phyloP scores from a whole-genome alignment of 2,888 invertebrate genomes.

The Pyralis farinalis region DNA sequence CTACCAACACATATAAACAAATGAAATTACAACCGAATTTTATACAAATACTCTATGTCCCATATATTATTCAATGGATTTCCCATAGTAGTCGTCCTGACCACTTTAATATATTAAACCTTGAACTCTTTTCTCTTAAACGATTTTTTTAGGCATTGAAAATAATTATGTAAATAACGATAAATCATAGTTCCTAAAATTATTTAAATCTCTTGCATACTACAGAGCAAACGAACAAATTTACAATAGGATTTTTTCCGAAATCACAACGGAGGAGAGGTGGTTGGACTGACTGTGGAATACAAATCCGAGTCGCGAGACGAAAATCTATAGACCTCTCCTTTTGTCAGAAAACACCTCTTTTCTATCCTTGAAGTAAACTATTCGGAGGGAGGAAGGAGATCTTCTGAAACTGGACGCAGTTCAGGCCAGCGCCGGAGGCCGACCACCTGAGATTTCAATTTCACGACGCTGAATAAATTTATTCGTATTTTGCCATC shows the following conservation, averaged over 20 bases:
- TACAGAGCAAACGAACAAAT: constrained; percentile 31
- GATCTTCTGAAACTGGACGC: constrained; percentile 37
- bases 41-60: no score
- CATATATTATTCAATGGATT: no score
- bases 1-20: no score
- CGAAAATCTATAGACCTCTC: constrained; percentile 39
- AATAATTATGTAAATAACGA: no score
- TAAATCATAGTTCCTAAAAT: no score
- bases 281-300: constrained; percentile 48
- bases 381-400: constrained; percentile 24
- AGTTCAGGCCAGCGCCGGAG: constrained; percentile 43
- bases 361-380: constrained; percentile 22
- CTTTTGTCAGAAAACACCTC: constrained; percentile 30
- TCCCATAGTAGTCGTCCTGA: no score
- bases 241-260: constrained; percentile 45
- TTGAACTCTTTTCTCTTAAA: no score
- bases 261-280: constrained; percentile 56
- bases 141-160: no score
- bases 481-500: constrained; percentile 63
- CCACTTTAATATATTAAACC: no score
- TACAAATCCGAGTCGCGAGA: constrained; percentile 58
- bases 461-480: constrained; percentile 71
- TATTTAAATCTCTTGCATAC: constrained; percentile 10
- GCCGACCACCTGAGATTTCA: constrained; percentile 76
- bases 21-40: no score